Conservation (phyloP, 2,797 vertebrate species). For the Garrulus glandarius region DNA sequence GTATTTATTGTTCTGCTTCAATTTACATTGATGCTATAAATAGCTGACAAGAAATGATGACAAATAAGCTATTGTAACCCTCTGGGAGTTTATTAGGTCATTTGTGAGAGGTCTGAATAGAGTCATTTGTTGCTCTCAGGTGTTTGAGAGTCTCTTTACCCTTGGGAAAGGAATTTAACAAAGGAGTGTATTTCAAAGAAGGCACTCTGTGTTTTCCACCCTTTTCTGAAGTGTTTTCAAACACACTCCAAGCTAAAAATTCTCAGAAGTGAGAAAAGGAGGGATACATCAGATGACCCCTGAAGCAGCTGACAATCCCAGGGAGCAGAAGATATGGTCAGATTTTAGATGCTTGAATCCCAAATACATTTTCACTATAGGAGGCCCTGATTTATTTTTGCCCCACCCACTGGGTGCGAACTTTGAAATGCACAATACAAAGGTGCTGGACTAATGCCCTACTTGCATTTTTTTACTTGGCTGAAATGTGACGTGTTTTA, state of each 20-base stretch:
- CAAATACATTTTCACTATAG: conserved; percentile 28
- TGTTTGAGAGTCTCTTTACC: conserved; percentile 46
- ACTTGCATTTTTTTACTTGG: not conserved
- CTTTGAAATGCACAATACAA: conserved; percentile 40
- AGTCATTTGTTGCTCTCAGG: conserved; percentile 59
- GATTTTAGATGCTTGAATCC: conserved; percentile 7
- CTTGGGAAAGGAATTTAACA: conserved; percentile 63
- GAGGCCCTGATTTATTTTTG: conserved; percentile 52
- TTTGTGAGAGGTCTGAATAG: conserved; percentile 16
- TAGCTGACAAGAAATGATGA: conserved; percentile 37
- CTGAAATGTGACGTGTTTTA: not conserved
- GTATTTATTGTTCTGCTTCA: conserved; percentile 31
- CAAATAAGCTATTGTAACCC: conserved; percentile 39
- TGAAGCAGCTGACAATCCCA: conserved; percentile 35
- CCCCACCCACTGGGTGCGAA: conserved; percentile 54
- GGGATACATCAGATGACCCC: conserved; percentile 29
- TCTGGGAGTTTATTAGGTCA: conserved; percentile 57
- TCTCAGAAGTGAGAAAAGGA: conserved; percentile 56
- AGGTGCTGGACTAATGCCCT: not conserved
- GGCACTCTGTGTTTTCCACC: conserved; percentile 56
- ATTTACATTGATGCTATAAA: not conserved
- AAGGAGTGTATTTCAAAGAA: conserved; percentile 64
- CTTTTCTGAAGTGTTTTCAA: conserved; percentile 67
- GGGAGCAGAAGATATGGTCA: conserved; percentile 28
- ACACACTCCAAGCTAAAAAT: conserved; percentile 52